Evolutionary conservation across 2,888 invertebrate genomes (phyloP).

Genomic region (Tiliacea citrago): DNA sequence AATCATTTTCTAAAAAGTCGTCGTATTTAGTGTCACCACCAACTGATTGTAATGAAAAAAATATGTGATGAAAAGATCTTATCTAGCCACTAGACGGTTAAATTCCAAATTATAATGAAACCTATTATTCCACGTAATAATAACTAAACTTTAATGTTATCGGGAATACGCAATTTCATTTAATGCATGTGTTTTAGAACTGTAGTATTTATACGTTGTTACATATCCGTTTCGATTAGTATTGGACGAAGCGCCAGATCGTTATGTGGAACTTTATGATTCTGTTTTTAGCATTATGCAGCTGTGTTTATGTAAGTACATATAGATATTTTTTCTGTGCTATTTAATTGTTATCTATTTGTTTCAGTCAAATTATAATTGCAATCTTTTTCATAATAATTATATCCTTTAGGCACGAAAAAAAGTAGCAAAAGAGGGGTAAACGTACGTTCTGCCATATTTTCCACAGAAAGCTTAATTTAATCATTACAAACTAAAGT

Average conservation of each 20-base stretch:
- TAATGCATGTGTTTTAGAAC: conserved; percentile 41
- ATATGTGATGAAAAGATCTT: conserved; percentile 25
- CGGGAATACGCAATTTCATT: conserved; percentile 46
- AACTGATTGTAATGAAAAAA: conserved; percentile 24
- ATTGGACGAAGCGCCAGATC: conserved; percentile 34
- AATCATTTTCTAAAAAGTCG: background rate
- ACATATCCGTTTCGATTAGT: conserved; percentile 48
- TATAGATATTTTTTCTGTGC: background rate
- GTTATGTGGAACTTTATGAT: conserved; percentile 51
- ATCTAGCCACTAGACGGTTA: conserved; percentile 31
- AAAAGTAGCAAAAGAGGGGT: background rate
- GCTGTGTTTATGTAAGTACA: conserved; percentile 48
- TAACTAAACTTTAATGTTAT: conserved; percentile 43
- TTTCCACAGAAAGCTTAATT: background rate
- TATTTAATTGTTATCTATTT: background rate
- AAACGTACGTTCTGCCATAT: background rate
- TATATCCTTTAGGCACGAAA: background rate
- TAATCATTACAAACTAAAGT: background rate
- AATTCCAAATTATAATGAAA: conserved; percentile 42
- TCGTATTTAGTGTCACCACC: background rate
- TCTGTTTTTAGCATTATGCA: conserved; percentile 48
- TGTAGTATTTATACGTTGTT: conserved; percentile 55
- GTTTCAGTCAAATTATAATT: background rate
- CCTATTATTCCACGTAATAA: conserved; percentile 41
- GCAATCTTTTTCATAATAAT: background rate